Evolutionary conservation across 2,113 vertebrate species (phyloP), one percentile per base, ranked within the genome.

Genomic region (Petromus typicus): DNA sequence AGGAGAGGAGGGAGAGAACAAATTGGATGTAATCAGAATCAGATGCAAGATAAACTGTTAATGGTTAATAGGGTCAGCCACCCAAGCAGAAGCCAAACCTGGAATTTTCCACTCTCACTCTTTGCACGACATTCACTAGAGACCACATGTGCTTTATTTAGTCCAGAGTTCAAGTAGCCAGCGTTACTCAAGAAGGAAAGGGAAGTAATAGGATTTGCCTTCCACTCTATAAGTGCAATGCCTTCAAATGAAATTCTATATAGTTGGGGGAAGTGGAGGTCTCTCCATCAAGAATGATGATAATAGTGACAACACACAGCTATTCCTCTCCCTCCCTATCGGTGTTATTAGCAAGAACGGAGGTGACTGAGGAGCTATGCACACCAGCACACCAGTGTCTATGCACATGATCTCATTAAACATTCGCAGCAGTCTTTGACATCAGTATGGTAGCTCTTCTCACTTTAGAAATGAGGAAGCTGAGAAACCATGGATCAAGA

Each of bases 61-160:
- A 71, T 61, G 66, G 94, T 75, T 94, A 93, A 94, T 91, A 96
- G 89, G 94, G 94, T 93, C 91, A 96, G 86, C 86, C 94, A 95
- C 96, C 89, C 86, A 90, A 61, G 80, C 48, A 63, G 93, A 93
- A 91, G 95, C 48, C 87, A 85, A 95, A 57, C 86, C 83, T 91
- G 96, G 59, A 67, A 95, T 95, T 95, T 95, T 87, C 89, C 69
- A 92, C 59, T 43, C 90, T 83, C 34, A 0, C 25, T 59, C 45
- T 93, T 18, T 40, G 76, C 56, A 37, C 0, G 34, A 40, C 27
- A 69, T 59, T 86, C 73, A 18, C 66, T 7, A 40, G n/a, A 85
- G 78, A 93, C n/a, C 89, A 85, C 13, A 9, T 61, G 67, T 34
- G 34, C 23, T 4, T 81, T 30, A 43, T 4, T 81, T 30, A 43